These are phyloP conservation scores for Notospermus geniculatus DNA, from an alignment of 1,140 invertebrate genomes.

Conservation along the genomic window DNA sequence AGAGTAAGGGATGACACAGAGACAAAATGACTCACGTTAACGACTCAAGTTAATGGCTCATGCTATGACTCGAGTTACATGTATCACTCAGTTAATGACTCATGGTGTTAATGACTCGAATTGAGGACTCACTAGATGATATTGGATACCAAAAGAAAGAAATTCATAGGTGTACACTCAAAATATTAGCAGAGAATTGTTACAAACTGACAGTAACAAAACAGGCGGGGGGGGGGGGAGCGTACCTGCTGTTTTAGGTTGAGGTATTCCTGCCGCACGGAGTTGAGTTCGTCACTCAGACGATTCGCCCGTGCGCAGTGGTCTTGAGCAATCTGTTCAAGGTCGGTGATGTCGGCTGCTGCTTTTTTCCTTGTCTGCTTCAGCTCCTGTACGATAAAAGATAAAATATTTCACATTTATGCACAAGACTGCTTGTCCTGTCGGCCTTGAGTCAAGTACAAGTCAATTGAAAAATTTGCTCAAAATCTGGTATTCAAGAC, in stretches of 20 bases:
- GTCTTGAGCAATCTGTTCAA: slow-evolving; percentile 45
- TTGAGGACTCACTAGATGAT: no score
- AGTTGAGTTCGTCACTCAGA: slow-evolving; percentile 37
- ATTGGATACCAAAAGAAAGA: no score
- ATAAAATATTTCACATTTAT: not conserved
- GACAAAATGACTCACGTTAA: no score
- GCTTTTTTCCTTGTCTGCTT: slow-evolving; percentile 37
- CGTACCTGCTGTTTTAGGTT: slow-evolving; percentile 33
- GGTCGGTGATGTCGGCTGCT: slow-evolving; percentile 35
- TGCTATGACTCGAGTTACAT: no score
- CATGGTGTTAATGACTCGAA: no score
- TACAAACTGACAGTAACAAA: not conserved
- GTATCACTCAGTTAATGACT: no score
- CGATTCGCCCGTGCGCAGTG: slow-evolving; percentile 44
- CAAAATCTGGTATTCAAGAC: no score
- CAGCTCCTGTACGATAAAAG: slow-evolving; percentile 33
- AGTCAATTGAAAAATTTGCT: not conserved
- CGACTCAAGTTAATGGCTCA: no score
- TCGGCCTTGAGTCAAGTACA: no score
- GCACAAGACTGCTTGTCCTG: not conserved
- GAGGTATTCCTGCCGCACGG: slow-evolving; percentile 29
- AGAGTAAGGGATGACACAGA: no score
- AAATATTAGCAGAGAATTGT: not conserved
- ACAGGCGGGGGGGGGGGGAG: not conserved
- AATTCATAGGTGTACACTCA: no score